Evolutionary conservation across 92 coral and sea anemone genomes (phyloP).

Genomic region (Paragorgia papillata): DNA sequence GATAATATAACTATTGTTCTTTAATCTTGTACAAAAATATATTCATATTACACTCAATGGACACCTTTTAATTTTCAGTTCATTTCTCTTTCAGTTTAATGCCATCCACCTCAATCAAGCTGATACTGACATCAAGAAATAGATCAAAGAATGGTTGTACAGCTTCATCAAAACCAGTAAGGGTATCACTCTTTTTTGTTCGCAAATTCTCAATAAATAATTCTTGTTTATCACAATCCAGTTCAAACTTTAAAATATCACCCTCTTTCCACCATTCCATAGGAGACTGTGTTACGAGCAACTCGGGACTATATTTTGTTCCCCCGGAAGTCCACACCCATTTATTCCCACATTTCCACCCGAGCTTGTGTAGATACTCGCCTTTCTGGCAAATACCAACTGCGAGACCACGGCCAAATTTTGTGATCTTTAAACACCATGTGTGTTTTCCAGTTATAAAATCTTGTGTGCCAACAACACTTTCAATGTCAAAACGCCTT

Average conservation of each 20-base stretch:
- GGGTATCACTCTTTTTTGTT: constrained; percentile 8
- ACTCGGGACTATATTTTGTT: constrained; percentile 37
- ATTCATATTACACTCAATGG: no score
- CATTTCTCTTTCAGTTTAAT: no score
- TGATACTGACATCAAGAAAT: constrained; percentile 40
- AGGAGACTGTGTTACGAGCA: constrained; percentile 32
- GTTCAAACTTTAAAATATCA: constrained; percentile 27
- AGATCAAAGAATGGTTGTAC: constrained; percentile 43
- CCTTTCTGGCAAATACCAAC: constrained; percentile 29
- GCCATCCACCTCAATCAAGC: constrained; percentile 36
- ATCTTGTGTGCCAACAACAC: constrained; percentile 34
- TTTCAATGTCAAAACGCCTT: constrained; percentile 33
- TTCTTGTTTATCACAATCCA: constrained; percentile 47
- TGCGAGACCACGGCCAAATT: constrained; percentile 39
- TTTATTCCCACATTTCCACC: constrained; percentile 45
- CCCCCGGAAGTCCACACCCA: constrained; percentile 49
- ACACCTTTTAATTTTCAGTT: no score
- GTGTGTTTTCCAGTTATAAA: constrained; percentile 35
- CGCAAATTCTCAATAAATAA: constrained; percentile 25
- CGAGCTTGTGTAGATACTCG: constrained; percentile 13
- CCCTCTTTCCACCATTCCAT: constrained; percentile 45
- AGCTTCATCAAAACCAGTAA: constrained; percentile 34
- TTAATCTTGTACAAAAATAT: no score
- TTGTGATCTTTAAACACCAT: constrained; percentile 26
- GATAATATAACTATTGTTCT: no score